Evolutionary conservation across 2,113 vertebrate species (phyloP).

Genomic region (Cryptoleucopteryx plumbea): DNA sequence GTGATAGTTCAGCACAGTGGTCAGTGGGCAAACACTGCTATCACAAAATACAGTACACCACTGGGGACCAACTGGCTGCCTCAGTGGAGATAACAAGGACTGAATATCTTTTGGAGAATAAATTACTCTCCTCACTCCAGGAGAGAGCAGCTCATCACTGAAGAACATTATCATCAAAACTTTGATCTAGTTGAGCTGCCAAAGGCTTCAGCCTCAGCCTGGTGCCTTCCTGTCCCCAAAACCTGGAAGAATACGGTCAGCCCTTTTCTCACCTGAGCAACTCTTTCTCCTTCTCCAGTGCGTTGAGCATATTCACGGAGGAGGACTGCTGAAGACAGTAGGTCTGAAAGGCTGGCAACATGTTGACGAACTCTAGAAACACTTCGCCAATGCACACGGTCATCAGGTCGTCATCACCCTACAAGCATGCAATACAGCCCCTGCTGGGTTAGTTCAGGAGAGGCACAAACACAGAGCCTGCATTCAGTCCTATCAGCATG

Average conservation of each 20-base stretch:
- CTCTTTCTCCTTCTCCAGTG: conserved; percentile 92
- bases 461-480: not conserved
- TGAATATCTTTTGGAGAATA: not conserved
- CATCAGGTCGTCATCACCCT: conserved; percentile 88
- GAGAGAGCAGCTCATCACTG: not conserved
- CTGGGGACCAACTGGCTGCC: not conserved
- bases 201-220: not conserved
- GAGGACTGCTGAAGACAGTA: conserved; percentile 92
- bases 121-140: not conserved
- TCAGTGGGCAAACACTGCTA: not conserved
- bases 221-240: not conserved
- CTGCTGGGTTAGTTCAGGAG: not conserved
- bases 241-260: not conserved
- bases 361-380: conserved; percentile 91
- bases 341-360: conserved; percentile 93
- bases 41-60: not conserved
- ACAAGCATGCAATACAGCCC: not conserved
- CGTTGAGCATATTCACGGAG: conserved; percentile 87
- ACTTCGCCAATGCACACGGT: conserved; percentile 88
- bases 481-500: not conserved
- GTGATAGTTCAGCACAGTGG: not conserved
- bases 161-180: not conserved
- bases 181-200: not conserved
- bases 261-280: conserved; percentile 80
- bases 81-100: not conserved